A percentile compares a stretch with the other conserved stretches of the same genome.
Conservation (phyloP, 2,113 vertebrate genomes). For the Laterallus jamaicensis region DNA sequence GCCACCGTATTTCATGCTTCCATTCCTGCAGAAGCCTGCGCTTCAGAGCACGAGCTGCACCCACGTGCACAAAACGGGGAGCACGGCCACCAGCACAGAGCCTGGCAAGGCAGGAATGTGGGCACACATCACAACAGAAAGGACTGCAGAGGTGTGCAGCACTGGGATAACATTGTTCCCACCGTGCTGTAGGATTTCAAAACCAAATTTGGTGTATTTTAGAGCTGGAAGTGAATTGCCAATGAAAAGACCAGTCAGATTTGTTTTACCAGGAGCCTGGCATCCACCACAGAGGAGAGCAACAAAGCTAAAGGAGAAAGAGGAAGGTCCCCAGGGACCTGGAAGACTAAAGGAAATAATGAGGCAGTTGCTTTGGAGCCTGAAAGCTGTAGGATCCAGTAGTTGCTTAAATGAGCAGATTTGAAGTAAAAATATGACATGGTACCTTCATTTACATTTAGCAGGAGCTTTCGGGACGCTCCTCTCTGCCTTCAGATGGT, state of each 20-base stretch:
- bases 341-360: slow-evolving; percentile 1
- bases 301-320: slow-evolving; percentile 1
- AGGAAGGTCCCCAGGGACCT: background rate
- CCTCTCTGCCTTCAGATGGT: background rate
- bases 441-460: background rate
- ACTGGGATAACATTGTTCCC: slow-evolving; percentile 31
- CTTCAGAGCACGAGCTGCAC: background rate
- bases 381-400: background rate
- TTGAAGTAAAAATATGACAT: background rate
- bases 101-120: background rate
- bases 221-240: background rate
- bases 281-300: background rate
- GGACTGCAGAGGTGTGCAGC: background rate
- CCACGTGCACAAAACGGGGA: accelerated
- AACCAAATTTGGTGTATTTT: background rate
- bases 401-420: background rate
- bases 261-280: slow-evolving; percentile 7
- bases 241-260: background rate
- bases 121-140: background rate
- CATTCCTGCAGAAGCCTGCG: background rate
- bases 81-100: background rate
- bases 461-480: background rate
- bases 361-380: slow-evolving; percentile 7
- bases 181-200: background rate
- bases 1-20: background rate